Percentiles rank a stretch among this genome's conserved stretches.
phyloP scores from a whole-genome alignment of 2,888 invertebrate species.

The Ormyrus thymus region DNA sequence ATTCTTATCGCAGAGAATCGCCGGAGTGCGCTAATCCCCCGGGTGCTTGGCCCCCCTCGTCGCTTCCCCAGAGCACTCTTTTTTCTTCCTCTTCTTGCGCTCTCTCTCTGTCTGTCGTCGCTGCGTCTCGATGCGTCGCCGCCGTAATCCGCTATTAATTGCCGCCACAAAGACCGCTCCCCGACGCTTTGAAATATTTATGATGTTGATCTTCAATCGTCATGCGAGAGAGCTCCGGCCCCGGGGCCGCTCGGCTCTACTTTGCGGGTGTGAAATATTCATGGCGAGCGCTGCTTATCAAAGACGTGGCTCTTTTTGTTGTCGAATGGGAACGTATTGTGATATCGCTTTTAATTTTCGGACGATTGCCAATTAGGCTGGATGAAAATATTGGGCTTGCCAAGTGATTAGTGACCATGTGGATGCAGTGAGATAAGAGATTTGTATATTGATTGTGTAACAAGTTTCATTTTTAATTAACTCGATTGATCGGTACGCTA shows the following conservation, averaged over 20 bases:
- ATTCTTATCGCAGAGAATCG: conserved; percentile 73
- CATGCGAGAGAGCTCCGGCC: conserved; percentile 11
- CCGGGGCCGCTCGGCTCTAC: not conserved
- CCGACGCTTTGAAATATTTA: conserved; percentile 55
- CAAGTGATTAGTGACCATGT: no score
- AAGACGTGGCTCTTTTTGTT: no score
- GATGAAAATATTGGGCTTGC: no score
- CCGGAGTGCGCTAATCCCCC: conserved; percentile 71
- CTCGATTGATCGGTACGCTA: no score
- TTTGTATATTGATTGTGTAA: no score
- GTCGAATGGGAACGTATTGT: no score
- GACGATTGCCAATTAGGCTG: no score
- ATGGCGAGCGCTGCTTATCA: conserved; percentile 19
- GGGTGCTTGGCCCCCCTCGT: conserved; percentile 62
- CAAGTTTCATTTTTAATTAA: no score
- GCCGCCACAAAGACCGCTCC: conserved; percentile 67
- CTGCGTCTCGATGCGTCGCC: conserved; percentile 49
- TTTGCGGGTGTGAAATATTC: conserved; percentile 48
- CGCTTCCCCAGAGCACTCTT: conserved; percentile 55
- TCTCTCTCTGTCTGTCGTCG: conserved; percentile 29
- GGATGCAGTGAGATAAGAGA: no score
- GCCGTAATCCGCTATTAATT: conserved; percentile 73
- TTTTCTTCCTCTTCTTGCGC: conserved; percentile 13
- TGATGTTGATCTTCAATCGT: conserved; percentile 55
- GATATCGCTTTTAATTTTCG: no score